Conservation (phyloP, 2,113 vertebrate genomes). For the Gambusia affinis region DNA sequence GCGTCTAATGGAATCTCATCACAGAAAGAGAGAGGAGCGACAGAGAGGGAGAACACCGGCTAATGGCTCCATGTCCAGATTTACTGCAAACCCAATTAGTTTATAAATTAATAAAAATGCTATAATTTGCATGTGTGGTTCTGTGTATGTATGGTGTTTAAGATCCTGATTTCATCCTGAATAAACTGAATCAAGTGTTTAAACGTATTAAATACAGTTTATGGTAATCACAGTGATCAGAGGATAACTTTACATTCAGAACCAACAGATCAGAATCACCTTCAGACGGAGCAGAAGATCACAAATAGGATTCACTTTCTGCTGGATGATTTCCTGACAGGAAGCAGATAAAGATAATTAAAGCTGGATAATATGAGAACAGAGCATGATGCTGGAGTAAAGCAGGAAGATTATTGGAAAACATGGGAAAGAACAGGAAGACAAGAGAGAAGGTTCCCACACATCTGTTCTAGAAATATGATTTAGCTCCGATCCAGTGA, state of each 20-base stretch:
- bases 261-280: neutral
- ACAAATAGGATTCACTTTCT: too few relatives aligned
- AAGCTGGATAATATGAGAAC: too few relatives aligned
- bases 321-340: too few relatives aligned
- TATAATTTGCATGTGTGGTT: neutral
- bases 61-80: constrained; percentile 39
- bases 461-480: too few relatives aligned
- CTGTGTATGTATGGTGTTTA: neutral
- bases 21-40: constrained; percentile 60
- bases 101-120: constrained; percentile 9
- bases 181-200: neutral
- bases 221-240: neutral
- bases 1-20: constrained; percentile 80
- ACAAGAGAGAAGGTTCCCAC: too few relatives aligned
- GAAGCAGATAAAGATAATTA: too few relatives aligned
- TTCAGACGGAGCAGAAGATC: neutral
- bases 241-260: neutral
- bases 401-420: too few relatives aligned
- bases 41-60: constrained; percentile 47
- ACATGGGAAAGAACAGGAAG: neutral
- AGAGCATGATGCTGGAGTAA: too few relatives aligned
- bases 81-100: constrained; percentile 44
- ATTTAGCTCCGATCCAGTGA: too few relatives aligned
- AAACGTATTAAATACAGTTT: neutral
- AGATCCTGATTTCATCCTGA: neutral